phyloP scores from a whole-genome alignment of 2,797 vertebrate species.

The Gastrophryne carolinensis region DNA sequence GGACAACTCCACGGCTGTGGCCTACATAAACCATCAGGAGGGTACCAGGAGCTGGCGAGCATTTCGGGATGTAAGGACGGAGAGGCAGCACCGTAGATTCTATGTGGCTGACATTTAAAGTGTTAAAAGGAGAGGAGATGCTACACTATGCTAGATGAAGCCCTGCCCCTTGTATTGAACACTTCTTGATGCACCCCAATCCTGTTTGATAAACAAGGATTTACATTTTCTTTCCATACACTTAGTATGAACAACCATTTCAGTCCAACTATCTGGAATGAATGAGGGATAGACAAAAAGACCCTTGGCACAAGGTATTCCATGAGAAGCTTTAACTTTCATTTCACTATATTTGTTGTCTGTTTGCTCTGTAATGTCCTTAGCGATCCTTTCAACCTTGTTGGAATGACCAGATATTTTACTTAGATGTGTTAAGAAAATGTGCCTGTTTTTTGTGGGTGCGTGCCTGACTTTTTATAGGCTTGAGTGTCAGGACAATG shows the following conservation, averaged over 20 bases:
- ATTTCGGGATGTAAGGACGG: no score
- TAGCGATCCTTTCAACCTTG: not conserved
- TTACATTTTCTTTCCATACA: no score
- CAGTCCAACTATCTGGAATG: not conserved
- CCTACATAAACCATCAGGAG: no score
- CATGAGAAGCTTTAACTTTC: not conserved
- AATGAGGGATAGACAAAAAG: not conserved
- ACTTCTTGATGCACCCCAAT: no score
- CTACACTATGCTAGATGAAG: no score
- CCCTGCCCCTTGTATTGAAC: no score
- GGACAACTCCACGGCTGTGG: no score
- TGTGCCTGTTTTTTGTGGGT: constrained; percentile 23
- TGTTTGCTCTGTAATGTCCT: not conserved
- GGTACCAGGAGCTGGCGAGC: no score
- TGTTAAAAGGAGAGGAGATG: no score
- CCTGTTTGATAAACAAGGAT: no score
- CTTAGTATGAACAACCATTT: not conserved
- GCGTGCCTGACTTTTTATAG: constrained; percentile 35
- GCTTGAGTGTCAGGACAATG: constrained; percentile 42
- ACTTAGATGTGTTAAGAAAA: constrained; percentile 16
- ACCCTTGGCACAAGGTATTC: not conserved
- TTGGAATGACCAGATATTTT: constrained; percentile 4
- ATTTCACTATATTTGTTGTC: not conserved
- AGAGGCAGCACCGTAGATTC: no score
- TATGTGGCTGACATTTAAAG: no score